These are phyloP conservation scores for Alouatta palliata DNA, from an alignment of 2,113 vertebrate genomes.

Conservation along the genomic window DNA sequence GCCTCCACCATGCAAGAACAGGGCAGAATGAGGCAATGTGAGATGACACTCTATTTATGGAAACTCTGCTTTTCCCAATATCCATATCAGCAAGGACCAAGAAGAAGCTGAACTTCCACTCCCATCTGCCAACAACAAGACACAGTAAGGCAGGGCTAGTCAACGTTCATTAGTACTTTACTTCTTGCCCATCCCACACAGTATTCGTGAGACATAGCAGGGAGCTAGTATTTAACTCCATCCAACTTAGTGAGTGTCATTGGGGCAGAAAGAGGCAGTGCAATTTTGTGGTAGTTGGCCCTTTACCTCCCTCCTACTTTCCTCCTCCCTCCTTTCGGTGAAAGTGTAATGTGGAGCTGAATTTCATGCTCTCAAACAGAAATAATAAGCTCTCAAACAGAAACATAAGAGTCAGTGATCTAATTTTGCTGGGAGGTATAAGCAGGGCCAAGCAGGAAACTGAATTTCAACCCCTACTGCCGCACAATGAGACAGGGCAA, in stretches of 20 bases:
- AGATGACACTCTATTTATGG: not conserved
- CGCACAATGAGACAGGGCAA: not conserved
- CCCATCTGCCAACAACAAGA: not conserved
- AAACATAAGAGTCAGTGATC: not conserved
- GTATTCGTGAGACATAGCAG: not conserved
- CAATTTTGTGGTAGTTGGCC: not conserved
- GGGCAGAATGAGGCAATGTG: not conserved
- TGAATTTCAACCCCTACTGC: not conserved
- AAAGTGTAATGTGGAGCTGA: not conserved
- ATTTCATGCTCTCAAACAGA: not conserved
- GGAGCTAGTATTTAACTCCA: not conserved
- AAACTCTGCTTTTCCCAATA: not conserved
- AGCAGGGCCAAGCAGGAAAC: not conserved
- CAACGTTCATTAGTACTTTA: not conserved
- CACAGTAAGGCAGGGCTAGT: not conserved
- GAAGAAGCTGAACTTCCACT: not conserved
- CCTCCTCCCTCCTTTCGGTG: not conserved
- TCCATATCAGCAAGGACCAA: not conserved
- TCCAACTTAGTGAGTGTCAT: not conserved
- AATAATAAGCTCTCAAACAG: not conserved
- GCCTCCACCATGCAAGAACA: not conserved
- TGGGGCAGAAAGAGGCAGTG: not conserved
- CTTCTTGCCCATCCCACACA: not conserved
- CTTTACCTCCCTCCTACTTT: not conserved
- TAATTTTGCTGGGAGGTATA: not conserved